Percentiles rank a stretch among this genome's conserved stretches.
Conservation (phyloP, 2,797 vertebrate species). For the Melanotaenia pygmaea region DNA sequence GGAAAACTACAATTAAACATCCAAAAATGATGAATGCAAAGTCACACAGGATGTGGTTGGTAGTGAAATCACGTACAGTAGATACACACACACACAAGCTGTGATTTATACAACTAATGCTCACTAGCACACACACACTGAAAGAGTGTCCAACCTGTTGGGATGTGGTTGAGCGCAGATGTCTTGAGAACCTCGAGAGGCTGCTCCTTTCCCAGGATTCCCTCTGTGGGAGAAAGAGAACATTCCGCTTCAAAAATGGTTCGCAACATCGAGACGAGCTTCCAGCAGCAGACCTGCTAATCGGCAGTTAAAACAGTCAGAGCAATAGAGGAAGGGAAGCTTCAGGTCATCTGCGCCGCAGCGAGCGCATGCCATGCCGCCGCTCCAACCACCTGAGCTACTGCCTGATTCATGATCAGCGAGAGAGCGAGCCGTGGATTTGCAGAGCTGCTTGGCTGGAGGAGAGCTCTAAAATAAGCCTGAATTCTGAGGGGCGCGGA, state of each 20-base stretch:
- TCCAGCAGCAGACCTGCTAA: slow-evolving; percentile 37
- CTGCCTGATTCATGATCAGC: slow-evolving; percentile 54
- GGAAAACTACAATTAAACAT: background rate
- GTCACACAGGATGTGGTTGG: slow-evolving; percentile 59
- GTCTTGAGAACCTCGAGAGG: slow-evolving; percentile 92
- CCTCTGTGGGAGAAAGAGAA: slow-evolving; percentile 88
- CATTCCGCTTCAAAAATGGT: slow-evolving; percentile 83
- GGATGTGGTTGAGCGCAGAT: slow-evolving; percentile 93
- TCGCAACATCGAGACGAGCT: slow-evolving; percentile 75
- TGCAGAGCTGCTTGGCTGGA: slow-evolving; percentile 23
- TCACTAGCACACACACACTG: slow-evolving; percentile 18
- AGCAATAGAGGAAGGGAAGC: background rate
- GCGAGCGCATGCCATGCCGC: slow-evolving; percentile 32
- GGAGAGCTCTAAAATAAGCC: slow-evolving; percentile 36
- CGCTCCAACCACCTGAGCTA: slow-evolving; percentile 33
- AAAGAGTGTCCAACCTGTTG: slow-evolving; percentile 88
- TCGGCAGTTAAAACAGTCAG: slow-evolving; percentile 22
- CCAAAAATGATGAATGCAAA: slow-evolving; percentile 49
- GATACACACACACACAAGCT: slow-evolving; percentile 4
- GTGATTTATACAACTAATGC: background rate
- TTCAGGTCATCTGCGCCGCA: slow-evolving; percentile 65
- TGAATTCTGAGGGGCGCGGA: slow-evolving; percentile 33
- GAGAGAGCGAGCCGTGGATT: background rate
- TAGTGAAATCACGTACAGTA: slow-evolving; percentile 62
- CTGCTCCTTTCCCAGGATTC: slow-evolving; percentile 93